Percentiles rank a stretch among this genome's conserved stretches.
phyloP scores from a whole-genome alignment of 2,797 vertebrate species.

The Rhinella marina region DNA sequence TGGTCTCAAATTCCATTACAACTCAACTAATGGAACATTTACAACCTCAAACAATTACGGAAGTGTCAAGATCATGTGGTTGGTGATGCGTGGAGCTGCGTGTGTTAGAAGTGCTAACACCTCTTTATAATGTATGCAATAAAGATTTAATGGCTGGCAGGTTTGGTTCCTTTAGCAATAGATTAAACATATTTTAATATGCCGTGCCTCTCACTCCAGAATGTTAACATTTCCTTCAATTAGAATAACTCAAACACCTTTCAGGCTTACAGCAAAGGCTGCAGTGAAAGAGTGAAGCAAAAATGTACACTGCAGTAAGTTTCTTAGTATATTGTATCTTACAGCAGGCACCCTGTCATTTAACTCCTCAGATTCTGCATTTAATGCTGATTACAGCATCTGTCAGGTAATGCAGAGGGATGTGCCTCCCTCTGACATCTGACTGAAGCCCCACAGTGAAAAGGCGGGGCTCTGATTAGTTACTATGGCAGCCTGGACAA shows the following conservation, averaged over 20 bases:
- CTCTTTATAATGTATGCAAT: conserved; percentile 62
- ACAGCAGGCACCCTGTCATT: too few relatives aligned
- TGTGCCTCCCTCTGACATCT: too few relatives aligned
- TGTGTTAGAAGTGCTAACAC: conserved; percentile 56
- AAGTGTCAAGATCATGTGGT: conserved; percentile 59
- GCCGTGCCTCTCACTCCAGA: conserved; percentile 37
- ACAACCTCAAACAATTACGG: conserved; percentile 60
- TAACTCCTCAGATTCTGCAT: too few relatives aligned
- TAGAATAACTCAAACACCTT: conserved; percentile 50
- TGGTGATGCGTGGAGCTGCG: conserved; percentile 54
- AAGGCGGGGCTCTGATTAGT: too few relatives aligned
- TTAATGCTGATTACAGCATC: too few relatives aligned
- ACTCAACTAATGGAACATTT: conserved; percentile 60
- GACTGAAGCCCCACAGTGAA: too few relatives aligned
- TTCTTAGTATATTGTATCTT: neutral
- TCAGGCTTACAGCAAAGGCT: conserved; percentile 41
- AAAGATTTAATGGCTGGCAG: conserved; percentile 62
- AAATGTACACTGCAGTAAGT: neutral
- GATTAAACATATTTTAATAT: conserved; percentile 63
- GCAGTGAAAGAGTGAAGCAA: neutral
- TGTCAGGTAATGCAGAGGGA: too few relatives aligned
- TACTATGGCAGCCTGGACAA: too few relatives aligned
- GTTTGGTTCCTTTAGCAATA: conserved; percentile 57
- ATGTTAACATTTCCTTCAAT: conserved; percentile 61
- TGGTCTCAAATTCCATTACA: conserved; percentile 60